Percentiles rank a stretch among this genome's conserved stretches.
These are phyloP conservation scores for Pristionchus maxplancki DNA, from an alignment of 2,888 invertebrate species.

Conservation along the genomic window DNA sequence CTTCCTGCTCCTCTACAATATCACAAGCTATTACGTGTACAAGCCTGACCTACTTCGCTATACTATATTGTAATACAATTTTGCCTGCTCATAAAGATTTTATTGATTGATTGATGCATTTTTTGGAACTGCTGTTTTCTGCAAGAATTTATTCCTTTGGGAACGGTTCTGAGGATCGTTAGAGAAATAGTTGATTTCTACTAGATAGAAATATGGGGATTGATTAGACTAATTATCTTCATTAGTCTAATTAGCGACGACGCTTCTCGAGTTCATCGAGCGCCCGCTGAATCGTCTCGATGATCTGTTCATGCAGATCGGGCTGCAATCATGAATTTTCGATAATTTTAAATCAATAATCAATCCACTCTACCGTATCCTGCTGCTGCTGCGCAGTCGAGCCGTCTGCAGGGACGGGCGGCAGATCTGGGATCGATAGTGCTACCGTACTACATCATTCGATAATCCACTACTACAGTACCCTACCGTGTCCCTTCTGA, in stretches of 20 bases:
- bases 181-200: not conserved
- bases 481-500: not conserved
- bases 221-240: not conserved
- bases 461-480: not conserved
- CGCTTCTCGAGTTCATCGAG: conserved; percentile 24
- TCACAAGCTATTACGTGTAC: conserved; percentile 44
- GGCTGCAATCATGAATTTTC: not conserved
- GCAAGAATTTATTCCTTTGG: conserved; percentile 9
- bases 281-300: conserved; percentile 6
- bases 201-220: not conserved
- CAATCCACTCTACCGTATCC: not conserved
- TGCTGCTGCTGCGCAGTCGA: conserved; percentile 17
- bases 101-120: not conserved
- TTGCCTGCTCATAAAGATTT: conserved; percentile 27
- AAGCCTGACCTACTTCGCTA: conserved; percentile 25
- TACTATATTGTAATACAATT: conserved; percentile 24
- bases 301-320: conserved; percentile 35
- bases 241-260: not conserved
- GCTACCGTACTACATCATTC: not conserved
- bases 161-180: conserved; percentile 9
- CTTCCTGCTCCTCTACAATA: conserved; percentile 34
- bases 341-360: not conserved
- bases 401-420: not conserved
- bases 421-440: not conserved
- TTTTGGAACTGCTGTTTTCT: not conserved